Conservation (phyloP, 2,113 vertebrate species). For the Brachyhypopomus gauderio region DNA sequence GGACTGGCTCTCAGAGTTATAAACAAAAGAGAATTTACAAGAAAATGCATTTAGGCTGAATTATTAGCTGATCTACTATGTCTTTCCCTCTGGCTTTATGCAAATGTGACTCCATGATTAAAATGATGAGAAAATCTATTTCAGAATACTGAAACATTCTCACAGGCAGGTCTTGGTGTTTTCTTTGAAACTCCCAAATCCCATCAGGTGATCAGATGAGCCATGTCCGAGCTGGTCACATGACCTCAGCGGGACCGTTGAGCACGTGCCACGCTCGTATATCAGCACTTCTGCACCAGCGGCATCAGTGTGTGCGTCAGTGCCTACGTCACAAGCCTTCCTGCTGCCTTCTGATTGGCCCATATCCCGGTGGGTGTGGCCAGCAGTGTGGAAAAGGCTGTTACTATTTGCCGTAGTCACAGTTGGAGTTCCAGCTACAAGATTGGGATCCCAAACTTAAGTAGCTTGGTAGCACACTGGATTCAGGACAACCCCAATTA, state of each 20-base stretch:
- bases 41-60: no score
- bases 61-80: no score
- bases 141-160: not conserved
- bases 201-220: not conserved
- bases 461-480: slow-evolving; percentile 49
- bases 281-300: not conserved
- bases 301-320: slow-evolving; percentile 4
- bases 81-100: no score
- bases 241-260: not conserved
- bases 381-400: slow-evolving; percentile 54
- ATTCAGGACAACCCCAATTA: slow-evolving; percentile 27
- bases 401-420: slow-evolving; percentile 54
- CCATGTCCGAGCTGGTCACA: not conserved
- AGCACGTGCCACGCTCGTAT: not conserved
- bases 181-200: not conserved
- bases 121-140: not conserved
- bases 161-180: not conserved
- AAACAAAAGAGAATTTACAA: no score
- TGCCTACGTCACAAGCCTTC: slow-evolving; percentile 10
- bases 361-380: slow-evolving; percentile 4
- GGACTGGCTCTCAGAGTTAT: not conserved
- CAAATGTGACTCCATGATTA: no score
- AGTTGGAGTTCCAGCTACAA: slow-evolving; percentile 55
- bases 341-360: not conserved
- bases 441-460: slow-evolving; percentile 46